A percentile compares a stretch with the other conserved stretches of the same genome.
Conservation (phyloP, 2,797 vertebrate species). For the Eutrigla gurnardus region DNA sequence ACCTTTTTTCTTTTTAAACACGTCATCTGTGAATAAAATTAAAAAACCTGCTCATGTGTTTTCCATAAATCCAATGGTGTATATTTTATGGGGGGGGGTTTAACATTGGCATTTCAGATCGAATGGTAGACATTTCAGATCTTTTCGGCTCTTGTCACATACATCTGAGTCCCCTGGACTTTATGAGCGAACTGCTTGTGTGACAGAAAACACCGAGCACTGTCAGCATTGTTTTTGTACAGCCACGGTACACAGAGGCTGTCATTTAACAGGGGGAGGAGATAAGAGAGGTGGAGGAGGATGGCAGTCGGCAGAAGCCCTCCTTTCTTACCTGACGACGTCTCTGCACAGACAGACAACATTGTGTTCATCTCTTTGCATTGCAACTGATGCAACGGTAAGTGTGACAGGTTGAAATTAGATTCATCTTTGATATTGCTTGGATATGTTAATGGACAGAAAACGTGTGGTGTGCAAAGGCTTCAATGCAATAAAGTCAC, state of each 20-base stretch:
- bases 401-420: background rate
- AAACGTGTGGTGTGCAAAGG: conserved; percentile 3
- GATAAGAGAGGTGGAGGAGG: conserved; percentile 16
- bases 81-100: background rate
- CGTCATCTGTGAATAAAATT: background rate
- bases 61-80: background rate
- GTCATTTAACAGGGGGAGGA: conserved; percentile 42
- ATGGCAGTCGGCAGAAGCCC: conserved; percentile 23
- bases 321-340: conserved; percentile 53
- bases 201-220: conserved; percentile 27
- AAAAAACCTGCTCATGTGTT: background rate
- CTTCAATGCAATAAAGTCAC: background rate
- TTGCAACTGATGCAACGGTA: background rate
- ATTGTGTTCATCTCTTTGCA: background rate
- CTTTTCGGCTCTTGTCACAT: background rate
- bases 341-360: conserved; percentile 21
- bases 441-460: background rate
- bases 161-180: conserved; percentile 20
- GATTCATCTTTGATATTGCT: background rate
- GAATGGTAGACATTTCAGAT: background rate
- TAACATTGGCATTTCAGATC: background rate
- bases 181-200: conserved; percentile 22
- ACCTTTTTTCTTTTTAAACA: background rate
- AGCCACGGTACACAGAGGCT: conserved; percentile 38
- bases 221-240: conserved; percentile 36